Evolutionary conservation across 2,888 invertebrate species (phyloP), one percentile per base, ranked within the genome.

Genomic region (Aleiodes testaceus): DNA sequence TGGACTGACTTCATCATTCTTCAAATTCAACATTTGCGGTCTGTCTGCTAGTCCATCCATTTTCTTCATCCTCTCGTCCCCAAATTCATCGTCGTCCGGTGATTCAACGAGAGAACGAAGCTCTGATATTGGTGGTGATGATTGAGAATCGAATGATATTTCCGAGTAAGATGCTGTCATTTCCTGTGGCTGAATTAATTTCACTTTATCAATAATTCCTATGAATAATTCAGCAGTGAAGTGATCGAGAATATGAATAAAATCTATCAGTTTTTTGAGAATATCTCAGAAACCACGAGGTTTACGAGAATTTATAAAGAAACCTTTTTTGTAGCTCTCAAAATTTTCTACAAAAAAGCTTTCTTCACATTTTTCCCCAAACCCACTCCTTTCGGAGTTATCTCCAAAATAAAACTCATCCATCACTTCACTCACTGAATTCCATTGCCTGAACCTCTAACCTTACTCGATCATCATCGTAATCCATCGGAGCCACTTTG

Each of bases 111-210:
- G 83, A 73, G 79, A 87, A 72, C 75, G 83, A 64, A 80, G 79
- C 74, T 80, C 86, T 71, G 82, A 89, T 73, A 79, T 78, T 79
- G 80, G 87, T 7, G 89, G 89, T 63, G 90, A 90, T 5, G 88
- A 86, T 74, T 91, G 92, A 0, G 93, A 92, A 84, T 93, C 92
- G 79, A 93, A 92, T 1, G 93, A 93, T 85, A 94, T 94, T 87
- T 94, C 94, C 74, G 93, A 93, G 81, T 94, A 94, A 0, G 94
- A 94, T 12, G 93, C 93, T 16, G 93, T 94, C 94, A 94, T 94
- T 82, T 92, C 86, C 66, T 87, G 87, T 18, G 86, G 76, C 87
- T 87, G 65, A 66, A 79, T 30, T 1, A 80, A 22, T 20, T 50
- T 36, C 5, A 12, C 26, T n/a, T 67, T 22, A 68, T 49, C 20